phyloP scores from a whole-genome alignment of 1,140 invertebrate species.

The Frieseomelitta varia region DNA sequence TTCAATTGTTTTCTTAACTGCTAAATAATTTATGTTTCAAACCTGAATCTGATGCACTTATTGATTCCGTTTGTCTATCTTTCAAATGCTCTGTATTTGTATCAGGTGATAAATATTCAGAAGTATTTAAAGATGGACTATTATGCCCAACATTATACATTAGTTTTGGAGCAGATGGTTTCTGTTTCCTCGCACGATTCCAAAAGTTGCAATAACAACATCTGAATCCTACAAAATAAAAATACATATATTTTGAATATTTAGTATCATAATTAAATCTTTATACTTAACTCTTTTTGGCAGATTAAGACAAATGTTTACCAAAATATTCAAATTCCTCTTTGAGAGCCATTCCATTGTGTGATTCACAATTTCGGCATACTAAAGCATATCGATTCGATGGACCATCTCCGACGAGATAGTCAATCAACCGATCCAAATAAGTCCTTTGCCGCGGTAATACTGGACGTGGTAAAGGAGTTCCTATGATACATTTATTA shows the following conservation, averaged over 20 bases:
- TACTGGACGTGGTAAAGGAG: slow-evolving; percentile 80
- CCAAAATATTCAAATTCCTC: slow-evolving; percentile 98
- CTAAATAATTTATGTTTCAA: neutral
- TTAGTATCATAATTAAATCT: slow-evolving; percentile 15
- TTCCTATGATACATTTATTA: slow-evolving; percentile 13
- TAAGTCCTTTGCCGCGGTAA: slow-evolving; percentile 85
- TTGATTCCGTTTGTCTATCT: slow-evolving; percentile 19
- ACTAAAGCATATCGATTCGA: slow-evolving; percentile 97
- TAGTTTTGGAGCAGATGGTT: slow-evolving; percentile 88
- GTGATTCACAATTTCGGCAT: slow-evolving; percentile 93
- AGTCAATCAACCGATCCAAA: slow-evolving; percentile 95
- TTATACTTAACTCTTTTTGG: slow-evolving; percentile 16
- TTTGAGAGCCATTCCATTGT: slow-evolving; percentile 98
- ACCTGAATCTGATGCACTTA: slow-evolving; percentile 66
- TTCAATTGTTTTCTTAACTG: slow-evolving; percentile 2
- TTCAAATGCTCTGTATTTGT: slow-evolving; percentile 19
- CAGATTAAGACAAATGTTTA: slow-evolving; percentile 75
- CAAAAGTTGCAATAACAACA: slow-evolving; percentile 94
- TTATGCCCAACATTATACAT: slow-evolving; percentile 53
- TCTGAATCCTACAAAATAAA: slow-evolving; percentile 85
- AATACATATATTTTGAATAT: slow-evolving; percentile 26
- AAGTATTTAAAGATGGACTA: neutral
- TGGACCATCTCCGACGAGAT: slow-evolving; percentile 97
- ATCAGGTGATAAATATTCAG: neutral
- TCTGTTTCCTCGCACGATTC: slow-evolving; percentile 92